phyloP scores from a whole-genome alignment of 2,797 vertebrate species.

The Enteromius viviparus region DNA sequence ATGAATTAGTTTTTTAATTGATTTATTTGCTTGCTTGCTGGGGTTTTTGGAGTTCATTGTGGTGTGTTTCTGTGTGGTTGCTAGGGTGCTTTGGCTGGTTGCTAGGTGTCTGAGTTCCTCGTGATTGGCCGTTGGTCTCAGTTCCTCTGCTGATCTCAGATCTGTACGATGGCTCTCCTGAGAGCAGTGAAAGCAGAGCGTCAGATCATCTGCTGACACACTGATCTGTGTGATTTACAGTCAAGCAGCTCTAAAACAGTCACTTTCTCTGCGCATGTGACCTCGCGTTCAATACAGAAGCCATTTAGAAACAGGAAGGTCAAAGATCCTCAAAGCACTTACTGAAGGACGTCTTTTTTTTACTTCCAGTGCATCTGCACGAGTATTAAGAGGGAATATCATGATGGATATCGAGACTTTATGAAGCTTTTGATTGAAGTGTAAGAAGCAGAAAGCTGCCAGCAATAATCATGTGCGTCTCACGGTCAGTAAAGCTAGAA shows the following conservation, averaged over 20 bases:
- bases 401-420: conserved; percentile 74
- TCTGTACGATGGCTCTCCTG: conserved; percentile 40
- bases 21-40: neutral
- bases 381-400: conserved; percentile 67
- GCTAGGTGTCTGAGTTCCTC: neutral
- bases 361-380: conserved; percentile 57
- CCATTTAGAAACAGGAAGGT: conserved; percentile 72
- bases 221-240: conserved; percentile 68
- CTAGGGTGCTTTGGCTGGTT: neutral
- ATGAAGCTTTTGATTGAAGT: conserved; percentile 63
- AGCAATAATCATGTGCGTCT: conserved; percentile 14
- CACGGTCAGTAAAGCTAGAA: too few relatives aligned
- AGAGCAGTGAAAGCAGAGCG: conserved; percentile 20
- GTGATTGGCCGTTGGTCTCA: conserved; percentile 6
- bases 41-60: too few relatives aligned
- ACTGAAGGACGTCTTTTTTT: conserved; percentile 61
- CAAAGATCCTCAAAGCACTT: conserved; percentile 62
- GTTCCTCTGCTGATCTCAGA: conserved; percentile 18
- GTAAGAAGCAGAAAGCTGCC: conserved; percentile 37
- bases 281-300: conserved; percentile 68
- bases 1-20: neutral
- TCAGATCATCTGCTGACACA: conserved; percentile 59
- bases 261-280: conserved; percentile 58
- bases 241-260: conserved; percentile 66
- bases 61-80: neutral